phyloP scores from a whole-genome alignment of 1,140 invertebrate genomes.

The Megalopta genalis region DNA sequence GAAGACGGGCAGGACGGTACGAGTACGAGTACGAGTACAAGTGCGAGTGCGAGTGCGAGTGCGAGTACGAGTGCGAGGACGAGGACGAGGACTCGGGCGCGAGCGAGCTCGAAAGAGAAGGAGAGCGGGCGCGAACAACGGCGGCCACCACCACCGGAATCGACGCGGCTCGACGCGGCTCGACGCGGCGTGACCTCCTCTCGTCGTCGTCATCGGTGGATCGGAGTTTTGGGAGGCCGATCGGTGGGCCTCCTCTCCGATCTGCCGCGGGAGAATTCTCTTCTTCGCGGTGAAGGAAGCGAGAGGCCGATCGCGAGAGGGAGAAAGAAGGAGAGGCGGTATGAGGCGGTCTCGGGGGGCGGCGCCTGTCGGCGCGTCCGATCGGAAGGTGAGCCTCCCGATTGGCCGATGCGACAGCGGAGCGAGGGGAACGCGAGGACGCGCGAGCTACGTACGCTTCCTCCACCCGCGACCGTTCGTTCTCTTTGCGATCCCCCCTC shows the following conservation, averaged over 20 bases:
- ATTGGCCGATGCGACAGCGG: conserved; percentile 55
- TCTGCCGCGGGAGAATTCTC: conserved; percentile 54
- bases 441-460: conserved; percentile 57
- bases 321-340: conserved; percentile 62
- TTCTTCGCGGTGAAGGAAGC: conserved; percentile 52
- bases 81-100: conserved; percentile 10
- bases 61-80: conserved; percentile 9
- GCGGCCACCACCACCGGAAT: conserved; percentile 46
- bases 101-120: conserved; percentile 4
- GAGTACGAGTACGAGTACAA: neutral
- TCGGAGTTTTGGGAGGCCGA: conserved; percentile 62
- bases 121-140: conserved; percentile 30
- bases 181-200: conserved; percentile 56
- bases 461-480: conserved; percentile 59
- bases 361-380: conserved; percentile 65
- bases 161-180: conserved; percentile 43
- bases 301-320: conserved; percentile 47
- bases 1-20: neutral
- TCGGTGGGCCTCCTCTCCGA: conserved; percentile 57
- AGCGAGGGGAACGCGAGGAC: conserved; percentile 58
- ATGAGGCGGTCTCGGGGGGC: conserved; percentile 65
- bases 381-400: conserved; percentile 57
- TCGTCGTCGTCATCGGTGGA: conserved; percentile 58
- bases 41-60: conserved; percentile 24
- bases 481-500: conserved; percentile 33